Base-by-base conservation (phyloP, 1,140 invertebrate species). In the Leptinotarsa texana region DNA sequence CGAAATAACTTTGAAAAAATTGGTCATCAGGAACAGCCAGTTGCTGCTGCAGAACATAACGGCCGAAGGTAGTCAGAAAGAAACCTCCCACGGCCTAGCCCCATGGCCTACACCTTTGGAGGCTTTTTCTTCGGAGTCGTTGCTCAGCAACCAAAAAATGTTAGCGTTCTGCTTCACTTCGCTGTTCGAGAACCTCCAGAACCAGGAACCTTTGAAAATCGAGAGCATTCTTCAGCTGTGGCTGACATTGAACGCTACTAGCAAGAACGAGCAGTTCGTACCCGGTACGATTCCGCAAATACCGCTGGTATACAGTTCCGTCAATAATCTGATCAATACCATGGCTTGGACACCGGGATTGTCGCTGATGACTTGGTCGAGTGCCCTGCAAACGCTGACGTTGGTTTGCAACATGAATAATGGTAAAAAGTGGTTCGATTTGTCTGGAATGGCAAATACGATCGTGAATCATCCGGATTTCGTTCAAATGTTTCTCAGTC, bases 141-240 rank as follows among this genome's bases (percentile, higher is more conserved):
- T 68, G n/a, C 11, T 79, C 5, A 74, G 73, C 21, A 84, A 84
- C 76, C 84, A 83, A 63, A 81, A 85, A 62, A 93, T 94, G 91
- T 84, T 94, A 63, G 90, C 89, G 21, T 86, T 87, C 74, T 93
- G 92, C 76, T 94, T 93, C 80, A 89, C 93, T 77, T 87, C 87
- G 73, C 87, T 94, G 75, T 92, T 94, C 79, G 88, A 88, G 8
- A 90, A 92, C 79, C 81, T 91, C 21, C 86, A 89, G 74, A 72
- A 79, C 47, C 78, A 82, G 42, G 74, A 78, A 15, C 77, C 83
- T 80, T 90, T 90, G 24, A 92, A 92, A 82, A 87, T 95, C 81
- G 94, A 96, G 84, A 89, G 93, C 79, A 89, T 95, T 61, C 86
- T 96, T 5, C 92, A 95, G 72, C 86, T 95, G 73, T 96, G 95